Base-by-base conservation (phyloP, 2,113 vertebrate genomes). In the Irena cyanogastra region DNA sequence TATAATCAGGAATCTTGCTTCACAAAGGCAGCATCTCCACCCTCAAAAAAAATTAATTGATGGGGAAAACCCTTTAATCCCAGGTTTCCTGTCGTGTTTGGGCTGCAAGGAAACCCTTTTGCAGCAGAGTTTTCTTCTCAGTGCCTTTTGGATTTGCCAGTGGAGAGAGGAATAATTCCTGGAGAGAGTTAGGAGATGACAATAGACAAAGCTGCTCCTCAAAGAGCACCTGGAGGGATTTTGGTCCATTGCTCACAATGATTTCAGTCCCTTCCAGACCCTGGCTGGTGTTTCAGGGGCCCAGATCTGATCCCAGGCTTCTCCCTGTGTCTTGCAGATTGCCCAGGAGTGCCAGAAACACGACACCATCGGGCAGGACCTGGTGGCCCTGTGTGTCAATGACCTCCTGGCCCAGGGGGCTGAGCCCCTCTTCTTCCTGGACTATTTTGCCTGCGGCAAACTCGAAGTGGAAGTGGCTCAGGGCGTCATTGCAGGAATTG, bases 331-430 rank as follows among this genome's bases (percentile, higher is more conserved):
- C 45, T 33, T 91, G 6, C 92, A 99, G 99, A 97, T 99, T 6
- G 99, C 99, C 2, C 99, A 99, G 90, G 97, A 97, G 2, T 99
- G 99, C 59, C 93, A 98, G 60, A 98, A 97, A 47, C 99, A 99
- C 2, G 90, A 97, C 78, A 96, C 98, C 31, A 98, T 99, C 35
- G 99, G 99, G 52, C 99, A 99, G 90, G 99, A 99, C 89, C 97
- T 99, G 98, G 99, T 99, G 45, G 99, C 99, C 39, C 99, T 99
- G 99, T 99, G 99, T 65, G 99, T 99, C 63, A 99, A 99, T 28
- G 99, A 99, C 16, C 98, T 99, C 85, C 93, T 99, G 94, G 99
- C 99, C 28, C 99, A 99, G 87, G 99, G 99, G 10, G 99, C 99
- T 0, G 99, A 99, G 95, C 99, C 99, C 3, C 98, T 99, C 70